Percentiles rank a stretch among this genome's conserved stretches.
phyloP scores from a whole-genome alignment of 2,888 invertebrate genomes.

The Cepaea hortensis region DNA sequence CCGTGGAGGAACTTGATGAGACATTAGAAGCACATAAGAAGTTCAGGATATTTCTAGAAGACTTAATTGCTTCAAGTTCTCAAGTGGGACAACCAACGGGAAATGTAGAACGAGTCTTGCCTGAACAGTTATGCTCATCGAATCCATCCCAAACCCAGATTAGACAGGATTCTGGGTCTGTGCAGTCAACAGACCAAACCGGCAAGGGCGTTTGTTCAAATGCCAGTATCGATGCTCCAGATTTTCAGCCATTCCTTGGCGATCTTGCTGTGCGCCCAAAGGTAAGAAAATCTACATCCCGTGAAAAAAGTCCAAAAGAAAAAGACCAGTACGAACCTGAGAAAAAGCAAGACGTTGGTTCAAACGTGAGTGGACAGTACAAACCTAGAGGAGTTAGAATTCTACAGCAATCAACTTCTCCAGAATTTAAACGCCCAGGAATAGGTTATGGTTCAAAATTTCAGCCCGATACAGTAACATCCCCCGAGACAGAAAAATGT shows the following conservation, averaged over 20 bases:
- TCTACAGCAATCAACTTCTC: too few species aligned
- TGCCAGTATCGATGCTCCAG: neutral
- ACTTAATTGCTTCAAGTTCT: neutral
- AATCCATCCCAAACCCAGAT: neutral
- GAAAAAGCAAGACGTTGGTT: too few species aligned
- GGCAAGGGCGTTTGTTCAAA: too few species aligned
- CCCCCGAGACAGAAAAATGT: neutral
- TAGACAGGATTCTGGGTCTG: neutral
- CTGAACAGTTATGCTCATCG: neutral
- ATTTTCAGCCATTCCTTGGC: constrained; percentile 6
- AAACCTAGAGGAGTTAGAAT: too few species aligned
- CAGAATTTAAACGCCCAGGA: too few species aligned
- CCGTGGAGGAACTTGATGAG: neutral
- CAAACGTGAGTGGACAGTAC: too few species aligned
- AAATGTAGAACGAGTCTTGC: neutral
- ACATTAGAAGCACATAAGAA: neutral
- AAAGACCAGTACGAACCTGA: neutral
- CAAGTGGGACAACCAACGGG: neutral
- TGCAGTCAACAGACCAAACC: too few species aligned
- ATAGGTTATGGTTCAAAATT: too few species aligned
- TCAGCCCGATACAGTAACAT: too few species aligned
- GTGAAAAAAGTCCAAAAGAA: neutral
- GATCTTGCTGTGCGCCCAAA: neutral
- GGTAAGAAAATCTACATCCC: neutral
- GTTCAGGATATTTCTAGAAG: neutral